Base-by-base conservation (phyloP, 92 coral and sea anemone species). In the Zoanthus solanderi region DNA sequence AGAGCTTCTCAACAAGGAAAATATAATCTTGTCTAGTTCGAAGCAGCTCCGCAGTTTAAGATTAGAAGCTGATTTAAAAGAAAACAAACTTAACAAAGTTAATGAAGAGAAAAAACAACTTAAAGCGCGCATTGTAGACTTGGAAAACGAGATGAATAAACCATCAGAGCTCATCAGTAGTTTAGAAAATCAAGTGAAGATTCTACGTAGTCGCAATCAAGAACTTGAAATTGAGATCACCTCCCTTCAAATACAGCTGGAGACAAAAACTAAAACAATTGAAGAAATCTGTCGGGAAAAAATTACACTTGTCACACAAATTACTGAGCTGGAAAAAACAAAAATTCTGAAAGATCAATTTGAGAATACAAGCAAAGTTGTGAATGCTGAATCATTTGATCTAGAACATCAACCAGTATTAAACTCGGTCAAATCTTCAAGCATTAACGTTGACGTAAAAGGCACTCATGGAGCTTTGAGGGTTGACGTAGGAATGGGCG, bases 71-170 rank as follows among this genome's bases (percentile, higher is more conserved):
- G 85, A 81, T 69, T 73, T 23, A n/a, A 88, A 92, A 18, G 87
- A 79, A 66, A 73, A 29, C 28, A 89, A 78, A 28, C 63, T 83
- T 56, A 92, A 71, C 23, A 86, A 61, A 46, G 17, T 67, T 34
- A 78, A 85, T 71, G 79, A 84, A 3, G 91, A 88, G 75, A 94
- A 92, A 71, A 95, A 77, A 23, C 54, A 71, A 60, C 84, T 92
- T 53, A 84, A 83, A 82, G 84, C 57, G 92, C 92, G 94, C 63
- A 76, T 85, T 48, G 83, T 76, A 29, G 92, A 88, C 79, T 91
- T 92, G 13, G 92, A 92, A 75, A 71, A 88, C 31, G 90, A 92
- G 48, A 77, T 92, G 30, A 87, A 72, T 13, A 88, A 91, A 16
- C 88, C 83, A 17, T 80, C 81, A 6, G 75, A 32, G 6, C 45